Base-by-base conservation (phyloP, 1,140 invertebrate species). In the Steinernema khuongi region DNA sequence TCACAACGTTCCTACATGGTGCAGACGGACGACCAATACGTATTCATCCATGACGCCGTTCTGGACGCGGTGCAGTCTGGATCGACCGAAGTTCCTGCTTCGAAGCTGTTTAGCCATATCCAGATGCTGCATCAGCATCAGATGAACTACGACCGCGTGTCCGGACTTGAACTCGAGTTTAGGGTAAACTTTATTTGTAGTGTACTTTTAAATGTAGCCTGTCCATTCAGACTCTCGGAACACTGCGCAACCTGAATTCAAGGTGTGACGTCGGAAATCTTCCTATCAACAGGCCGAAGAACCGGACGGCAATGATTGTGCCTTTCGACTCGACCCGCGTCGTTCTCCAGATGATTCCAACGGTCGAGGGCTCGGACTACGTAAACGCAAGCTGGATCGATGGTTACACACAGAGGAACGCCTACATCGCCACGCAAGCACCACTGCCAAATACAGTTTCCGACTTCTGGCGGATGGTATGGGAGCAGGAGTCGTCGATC, bases 381-480 rank as follows among this genome's bases (percentile, higher is more conserved):
- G 97, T 99, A 77, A 99, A 99, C 87, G 97, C 96, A 29, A 96
- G 93, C 83, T 94, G 97, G 83, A 93, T 99, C 72, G 97, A 99
- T 87, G 96, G 88, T 79, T 87, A 88, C 89, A 90, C 67, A 41
- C 71, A 77, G 14, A 71, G 93, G 26, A 91, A 90, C 73, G 94
- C 94, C 1, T 99, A 99, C 83, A 96, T 99, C 75, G 96, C 96
- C 0, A 97, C 96, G 1, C 97, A 99, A 88, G 96, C 95, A 11
- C 96, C 97, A 0, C 87, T 98, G 18, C 90, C 90, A 29, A 93
- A 98, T 79, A 99, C 97, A 0, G 93, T 93, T 0, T 94, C 97
- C 80, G 96, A 99, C 85, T 95, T 99, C 81, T 99, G 97, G 97
- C 89, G 96, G 76, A 98, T 98, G 96, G 88, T 99, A n/a, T 99